A percentile compares a stretch with the other conserved stretches of the same genome.
These are phyloP conservation scores for Syngnathus rostellatus DNA, from an alignment of 2,797 vertebrate species.

Conservation along the genomic window DNA sequence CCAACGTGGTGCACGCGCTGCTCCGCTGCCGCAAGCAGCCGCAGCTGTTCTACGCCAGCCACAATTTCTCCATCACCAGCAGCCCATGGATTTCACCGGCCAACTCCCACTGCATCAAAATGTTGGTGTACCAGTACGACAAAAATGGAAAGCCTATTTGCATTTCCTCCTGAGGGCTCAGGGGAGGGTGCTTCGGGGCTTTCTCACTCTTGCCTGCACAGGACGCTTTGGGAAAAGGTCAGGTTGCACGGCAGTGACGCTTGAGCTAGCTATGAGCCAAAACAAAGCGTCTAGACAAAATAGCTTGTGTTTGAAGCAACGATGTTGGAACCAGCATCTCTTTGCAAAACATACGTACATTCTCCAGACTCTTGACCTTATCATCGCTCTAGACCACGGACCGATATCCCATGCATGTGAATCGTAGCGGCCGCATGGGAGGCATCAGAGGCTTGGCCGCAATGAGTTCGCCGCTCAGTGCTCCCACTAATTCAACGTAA, in stretches of 20 bases:
- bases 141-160: slow-evolving; percentile 91
- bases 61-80: slow-evolving; percentile 96
- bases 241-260: slow-evolving; percentile 27
- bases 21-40: slow-evolving; percentile 85
- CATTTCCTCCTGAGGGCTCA: slow-evolving; percentile 78
- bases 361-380: slow-evolving; percentile 12
- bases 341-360: slow-evolving; percentile 41
- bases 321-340: slow-evolving; percentile 17
- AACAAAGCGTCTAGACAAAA: slow-evolving; percentile 31
- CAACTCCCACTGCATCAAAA: slow-evolving; percentile 97
- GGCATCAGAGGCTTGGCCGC: background rate
- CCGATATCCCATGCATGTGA: slow-evolving; percentile 4
- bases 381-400: slow-evolving; percentile 8
- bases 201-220: slow-evolving; percentile 31
- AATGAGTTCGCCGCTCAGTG: slow-evolving; percentile 16
- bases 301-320: slow-evolving; percentile 23
- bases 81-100: slow-evolving; percentile 97
- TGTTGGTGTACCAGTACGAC: slow-evolving; percentile 95
- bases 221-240: slow-evolving; percentile 55
- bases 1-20: slow-evolving; percentile 79
- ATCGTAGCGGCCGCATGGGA: background rate
- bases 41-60: slow-evolving; percentile 85
- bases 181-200: background rate
- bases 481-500: too few species aligned
- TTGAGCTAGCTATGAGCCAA: slow-evolving; percentile 33